These are phyloP conservation scores for Bembecia ichneumoniformis DNA, from an alignment of 2,888 invertebrate genomes.

Conservation along the genomic window DNA sequence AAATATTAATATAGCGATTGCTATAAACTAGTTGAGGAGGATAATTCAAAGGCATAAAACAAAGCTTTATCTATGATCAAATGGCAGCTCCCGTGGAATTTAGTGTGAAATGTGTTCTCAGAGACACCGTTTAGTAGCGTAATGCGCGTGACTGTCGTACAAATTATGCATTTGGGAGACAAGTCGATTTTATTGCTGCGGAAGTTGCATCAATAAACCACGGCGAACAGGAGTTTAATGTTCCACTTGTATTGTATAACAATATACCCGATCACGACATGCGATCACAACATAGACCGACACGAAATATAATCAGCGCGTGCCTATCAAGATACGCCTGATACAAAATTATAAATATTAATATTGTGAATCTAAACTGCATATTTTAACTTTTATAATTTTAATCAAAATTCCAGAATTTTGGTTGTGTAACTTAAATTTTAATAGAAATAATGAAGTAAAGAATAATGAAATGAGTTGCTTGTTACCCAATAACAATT, in stretches of 20 bases:
- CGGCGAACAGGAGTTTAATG: slow-evolving; percentile 63
- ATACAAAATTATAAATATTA: no score
- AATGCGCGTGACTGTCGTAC: slow-evolving; percentile 68
- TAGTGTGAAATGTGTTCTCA: slow-evolving; percentile 70
- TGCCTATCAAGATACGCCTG: not conserved
- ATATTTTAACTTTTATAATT: no score
- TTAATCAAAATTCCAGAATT: no score
- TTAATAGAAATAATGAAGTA: no score
- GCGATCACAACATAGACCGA: slow-evolving; percentile 34
- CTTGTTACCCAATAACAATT: no score
- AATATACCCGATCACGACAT: slow-evolving; percentile 54
- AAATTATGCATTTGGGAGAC: slow-evolving; percentile 70
- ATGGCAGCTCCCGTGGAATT: slow-evolving; percentile 53
- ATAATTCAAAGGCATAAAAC: slow-evolving; percentile 68
- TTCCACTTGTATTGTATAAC: slow-evolving; percentile 37
- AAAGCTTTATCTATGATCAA: slow-evolving; percentile 64
- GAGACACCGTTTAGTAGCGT: slow-evolving; percentile 70
- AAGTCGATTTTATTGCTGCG: slow-evolving; percentile 66
- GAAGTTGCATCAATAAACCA: slow-evolving; percentile 71
- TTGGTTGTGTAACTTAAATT: no score
- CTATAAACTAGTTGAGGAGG: slow-evolving; percentile 63
- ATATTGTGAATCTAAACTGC: no score
- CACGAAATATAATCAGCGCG: slow-evolving; percentile 38
- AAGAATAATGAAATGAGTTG: no score
- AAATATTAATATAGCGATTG: slow-evolving; percentile 59